phyloP scores from a whole-genome alignment of 1,140 invertebrate species.

The Sinonovacula constricta region DNA sequence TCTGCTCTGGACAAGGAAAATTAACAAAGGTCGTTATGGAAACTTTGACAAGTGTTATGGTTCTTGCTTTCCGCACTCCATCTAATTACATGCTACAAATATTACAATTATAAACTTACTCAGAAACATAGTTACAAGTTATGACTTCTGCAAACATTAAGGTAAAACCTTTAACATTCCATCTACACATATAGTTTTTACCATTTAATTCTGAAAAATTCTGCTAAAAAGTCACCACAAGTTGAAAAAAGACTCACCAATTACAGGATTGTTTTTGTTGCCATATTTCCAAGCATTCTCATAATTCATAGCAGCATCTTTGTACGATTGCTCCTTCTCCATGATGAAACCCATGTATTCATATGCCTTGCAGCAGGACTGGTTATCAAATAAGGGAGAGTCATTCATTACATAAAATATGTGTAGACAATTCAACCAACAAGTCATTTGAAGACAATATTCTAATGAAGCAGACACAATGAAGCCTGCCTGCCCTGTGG shows the following conservation, averaged over 20 bases:
- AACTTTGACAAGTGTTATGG: background rate
- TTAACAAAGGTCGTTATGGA: background rate
- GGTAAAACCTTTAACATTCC: no score
- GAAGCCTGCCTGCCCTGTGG: no score
- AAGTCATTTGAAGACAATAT: no score
- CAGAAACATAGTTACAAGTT: no score
- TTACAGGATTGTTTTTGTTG: constrained; percentile 87
- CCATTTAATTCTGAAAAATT: no score
- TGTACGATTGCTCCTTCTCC: constrained; percentile 95
- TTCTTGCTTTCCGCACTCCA: background rate
- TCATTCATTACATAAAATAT: no score
- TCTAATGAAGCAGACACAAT: no score
- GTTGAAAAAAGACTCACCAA: constrained; percentile 81
- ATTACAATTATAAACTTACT: no score
- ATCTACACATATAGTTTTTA: no score
- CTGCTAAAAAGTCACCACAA: background rate
- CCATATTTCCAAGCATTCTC: constrained; percentile 89
- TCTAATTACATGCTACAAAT: background rate
- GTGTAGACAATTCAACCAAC: no score
- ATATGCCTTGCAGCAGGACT: constrained; percentile 92
- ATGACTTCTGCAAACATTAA: no score
- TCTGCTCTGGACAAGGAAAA: background rate
- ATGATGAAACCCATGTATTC: constrained; percentile 92
- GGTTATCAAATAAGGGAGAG: no score
- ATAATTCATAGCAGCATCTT: constrained; percentile 91